Evolutionary conservation across 1,140 invertebrate genomes (phyloP).

Genomic region (Euwallacea fornicatus): DNA sequence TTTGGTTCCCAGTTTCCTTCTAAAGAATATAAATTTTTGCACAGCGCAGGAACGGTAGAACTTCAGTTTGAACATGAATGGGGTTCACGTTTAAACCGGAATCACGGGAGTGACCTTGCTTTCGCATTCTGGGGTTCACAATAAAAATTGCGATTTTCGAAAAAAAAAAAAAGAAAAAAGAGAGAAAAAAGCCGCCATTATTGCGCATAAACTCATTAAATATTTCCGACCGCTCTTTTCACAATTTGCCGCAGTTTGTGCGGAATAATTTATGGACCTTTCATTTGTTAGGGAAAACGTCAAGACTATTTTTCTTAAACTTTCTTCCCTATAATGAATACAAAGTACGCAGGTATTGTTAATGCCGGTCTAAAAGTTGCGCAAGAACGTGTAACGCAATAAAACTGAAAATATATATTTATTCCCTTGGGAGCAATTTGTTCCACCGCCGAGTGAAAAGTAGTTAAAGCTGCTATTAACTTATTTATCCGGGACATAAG

Average conservation of each 20-base stretch:
- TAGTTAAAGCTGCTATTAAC: constrained; percentile 11
- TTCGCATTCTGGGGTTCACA: no score
- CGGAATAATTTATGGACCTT: background rate
- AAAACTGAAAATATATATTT: background rate
- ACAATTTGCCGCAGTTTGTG: background rate
- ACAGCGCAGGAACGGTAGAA: no score
- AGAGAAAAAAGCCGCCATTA: background rate
- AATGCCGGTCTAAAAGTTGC: background rate
- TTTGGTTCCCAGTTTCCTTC: no score
- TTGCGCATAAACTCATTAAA: background rate
- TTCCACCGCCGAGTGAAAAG: constrained; percentile 5
- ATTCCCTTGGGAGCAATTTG: background rate
- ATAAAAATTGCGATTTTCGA: background rate
- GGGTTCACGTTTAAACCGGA: no score
- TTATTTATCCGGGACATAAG: constrained; percentile 13
- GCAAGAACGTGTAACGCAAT: background rate
- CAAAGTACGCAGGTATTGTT: background rate
- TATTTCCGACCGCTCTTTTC: background rate
- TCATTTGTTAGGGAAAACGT: background rate
- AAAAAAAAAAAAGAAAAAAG: no score
- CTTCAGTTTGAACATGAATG: no score
- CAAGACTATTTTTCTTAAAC: background rate
- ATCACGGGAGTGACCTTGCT: no score
- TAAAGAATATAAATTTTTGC: no score
- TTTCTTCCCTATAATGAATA: background rate